Evolutionary conservation across 2,797 vertebrate species (phyloP), one percentile per base, ranked within the genome.

Genomic region (Falco novaeseelandiae): DNA sequence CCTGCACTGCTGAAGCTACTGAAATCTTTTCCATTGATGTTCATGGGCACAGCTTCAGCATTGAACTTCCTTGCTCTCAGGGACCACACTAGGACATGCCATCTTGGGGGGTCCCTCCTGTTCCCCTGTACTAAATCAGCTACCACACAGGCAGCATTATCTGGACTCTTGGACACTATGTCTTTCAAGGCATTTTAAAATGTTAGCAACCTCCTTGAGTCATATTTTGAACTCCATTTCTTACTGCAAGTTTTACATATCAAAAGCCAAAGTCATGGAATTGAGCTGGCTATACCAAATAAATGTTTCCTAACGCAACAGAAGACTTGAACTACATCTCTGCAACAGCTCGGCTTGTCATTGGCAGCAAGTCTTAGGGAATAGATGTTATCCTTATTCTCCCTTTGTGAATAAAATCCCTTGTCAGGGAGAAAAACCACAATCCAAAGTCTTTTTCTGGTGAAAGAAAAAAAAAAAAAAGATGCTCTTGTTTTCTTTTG

Each of bases 401-500:
- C n/a, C 19, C 48, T 77, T 84, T 79, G 51, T 83, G 72, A 91
- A 92, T 87, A 89, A 87, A 93, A 84, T 82, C 61, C 63, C 40
- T 46, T 58, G 8, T 0, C 70, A 63, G 14, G 21, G 36, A 69
- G 61, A 34, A 76, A 92, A 87, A 79, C 7, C 14, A 72, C 29
- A 70, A 79, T 49, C 21, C 4, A 29, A 89, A 65, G 54, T 15
- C 5, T 72, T 84, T 54, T 65, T 55, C 54, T 42, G 81, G 51
- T 26, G 12, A 12, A n/a, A 48, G 63, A 15, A 13, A 72, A 70
- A 70, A 57, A 69, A 0, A 17, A 52, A 0, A 4, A 17, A 6
- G 17, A 7, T 16, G 8, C 32, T 88, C 26, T 59, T 40, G 30
- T 71, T 94, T 93, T 34, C 57, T 80, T 89, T 85, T 65, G 18